Evolutionary conservation across 2,888 invertebrate genomes (phyloP).

Genomic region (Andrena bicolor): DNA sequence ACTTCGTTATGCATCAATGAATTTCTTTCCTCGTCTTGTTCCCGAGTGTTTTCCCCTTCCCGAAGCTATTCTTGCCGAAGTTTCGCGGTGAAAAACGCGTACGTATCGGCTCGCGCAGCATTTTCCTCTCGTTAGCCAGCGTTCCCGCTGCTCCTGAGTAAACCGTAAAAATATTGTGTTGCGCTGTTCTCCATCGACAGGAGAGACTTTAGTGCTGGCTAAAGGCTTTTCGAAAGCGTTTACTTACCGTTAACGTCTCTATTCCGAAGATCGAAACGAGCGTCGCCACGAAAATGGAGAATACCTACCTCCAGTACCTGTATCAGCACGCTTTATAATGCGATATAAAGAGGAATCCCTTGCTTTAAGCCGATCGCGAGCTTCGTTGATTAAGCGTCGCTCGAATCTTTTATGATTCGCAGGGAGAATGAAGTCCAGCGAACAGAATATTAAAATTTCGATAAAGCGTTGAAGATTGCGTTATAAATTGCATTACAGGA

Average conservation of each 20-base stretch:
- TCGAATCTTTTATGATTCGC: constrained; percentile 7
- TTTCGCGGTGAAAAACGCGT: background rate
- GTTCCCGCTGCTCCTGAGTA: background rate
- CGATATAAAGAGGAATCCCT: background rate
- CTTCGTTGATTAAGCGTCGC: background rate
- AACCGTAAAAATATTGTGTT: background rate
- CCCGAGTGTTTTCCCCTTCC: background rate
- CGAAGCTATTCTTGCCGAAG: background rate
- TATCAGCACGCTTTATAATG: background rate
- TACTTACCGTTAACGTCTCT: constrained; percentile 1
- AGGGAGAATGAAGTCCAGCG: background rate
- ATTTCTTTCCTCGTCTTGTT: constrained; percentile 6
- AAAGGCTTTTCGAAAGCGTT: background rate
- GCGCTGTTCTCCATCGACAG: background rate
- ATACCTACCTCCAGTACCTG: too few relatives aligned
- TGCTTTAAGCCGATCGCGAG: background rate
- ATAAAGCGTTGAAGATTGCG: background rate
- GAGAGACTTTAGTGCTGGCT: background rate
- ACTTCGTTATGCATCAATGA: constrained; percentile 24
- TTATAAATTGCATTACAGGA: background rate
- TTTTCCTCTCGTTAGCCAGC: constrained; percentile 3
- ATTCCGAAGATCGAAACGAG: constrained; percentile 8
- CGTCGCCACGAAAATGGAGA: background rate
- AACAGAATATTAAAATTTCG: background rate
- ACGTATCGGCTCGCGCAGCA: background rate